A percentile compares a stretch with the other conserved stretches of the same genome.
phyloP scores from a whole-genome alignment of 1,140 invertebrate genomes.

The Tigriopus japonicus region DNA sequence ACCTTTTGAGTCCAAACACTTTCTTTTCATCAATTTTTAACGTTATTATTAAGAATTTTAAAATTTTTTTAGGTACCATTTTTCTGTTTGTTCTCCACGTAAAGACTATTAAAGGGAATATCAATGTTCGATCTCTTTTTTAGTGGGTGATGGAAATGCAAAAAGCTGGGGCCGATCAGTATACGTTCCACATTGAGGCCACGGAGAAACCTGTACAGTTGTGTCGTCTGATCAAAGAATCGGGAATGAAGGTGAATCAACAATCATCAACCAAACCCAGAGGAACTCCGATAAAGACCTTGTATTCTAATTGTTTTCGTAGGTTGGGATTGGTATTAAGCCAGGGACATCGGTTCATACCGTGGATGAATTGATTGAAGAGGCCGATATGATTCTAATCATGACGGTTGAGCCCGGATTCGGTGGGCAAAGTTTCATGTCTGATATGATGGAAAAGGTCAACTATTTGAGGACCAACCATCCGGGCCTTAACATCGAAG shows the following conservation, averaged over 20 bases:
- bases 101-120: too few relatives aligned
- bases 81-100: too few relatives aligned
- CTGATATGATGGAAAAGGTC: constrained; percentile 85
- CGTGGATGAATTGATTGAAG: constrained; percentile 56
- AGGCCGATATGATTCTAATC: constrained; percentile 70
- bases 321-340: constrained; percentile 79
- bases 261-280: too few relatives aligned
- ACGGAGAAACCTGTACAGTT: constrained; percentile 50
- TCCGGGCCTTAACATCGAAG: constrained; percentile 79
- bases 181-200: constrained; percentile 79
- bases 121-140: too few relatives aligned
- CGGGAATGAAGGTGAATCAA: constrained; percentile 67
- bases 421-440: constrained; percentile 94
- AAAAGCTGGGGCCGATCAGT: constrained; percentile 81
- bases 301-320: too few relatives aligned
- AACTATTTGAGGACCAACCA: constrained; percentile 61
- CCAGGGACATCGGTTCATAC: constrained; percentile 65
- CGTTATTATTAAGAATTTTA: too few relatives aligned
- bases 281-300: too few relatives aligned
- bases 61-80: too few relatives aligned
- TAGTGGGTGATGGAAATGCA: constrained; percentile 92
- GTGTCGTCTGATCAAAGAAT: constrained; percentile 56
- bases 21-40: too few relatives aligned
- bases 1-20: too few relatives aligned
- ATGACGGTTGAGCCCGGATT: constrained; percentile 99